Evolutionary conservation across 2,888 invertebrate species (phyloP), one percentile per base, ranked within the genome.

Genomic region (Ctena decussata): DNA sequence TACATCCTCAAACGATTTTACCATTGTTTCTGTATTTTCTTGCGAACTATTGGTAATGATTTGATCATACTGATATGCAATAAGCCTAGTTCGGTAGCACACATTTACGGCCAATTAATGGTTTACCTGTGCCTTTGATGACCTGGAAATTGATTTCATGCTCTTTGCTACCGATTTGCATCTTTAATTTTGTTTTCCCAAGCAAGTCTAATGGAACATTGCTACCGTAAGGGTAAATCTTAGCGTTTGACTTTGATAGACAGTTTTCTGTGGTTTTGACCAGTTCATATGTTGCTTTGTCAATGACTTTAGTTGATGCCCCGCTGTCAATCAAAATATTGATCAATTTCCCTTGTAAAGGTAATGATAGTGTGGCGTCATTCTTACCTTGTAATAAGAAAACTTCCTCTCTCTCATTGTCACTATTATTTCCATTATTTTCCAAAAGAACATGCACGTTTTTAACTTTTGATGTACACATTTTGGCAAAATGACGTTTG

Each of bases 71-170:
- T 8, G 60, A 60, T 60, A 30, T 60, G 60, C 60, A 60, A 30
- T 27, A 30, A 30, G 27, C 60, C 60, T 60, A 60, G 30, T 30
- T 60, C 60, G 6, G 60, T 60, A 60, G 60, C 60, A 27, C 15
- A 60, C 15, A 60, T 60, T 60, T 60, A 30, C 60, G 30, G 60
- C 60, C 60, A 60, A 60, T 60, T 60, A 60, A 60, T 60, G 60
- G 60, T 60, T 60, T n/a, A n/a, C n/a, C n/a, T n/a, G n/a, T n/a
- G n/a, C n/a, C n/a, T n/a, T n/a, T n/a, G n/a, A n/a, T n/a, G 6
- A 60, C 60, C 60, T 60, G 30, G 24, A 53, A 53, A 53, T 53
- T 53, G 18, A 53, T 53, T 60, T n/a, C 60, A 60, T 60, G 60
- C 30, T 60, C 27, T 27, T 24, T 27, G 32, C 27, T 24, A 11